These are phyloP conservation scores for Pluvianellus socialis DNA, from an alignment of 2,113 vertebrate species.

Conservation along the genomic window DNA sequence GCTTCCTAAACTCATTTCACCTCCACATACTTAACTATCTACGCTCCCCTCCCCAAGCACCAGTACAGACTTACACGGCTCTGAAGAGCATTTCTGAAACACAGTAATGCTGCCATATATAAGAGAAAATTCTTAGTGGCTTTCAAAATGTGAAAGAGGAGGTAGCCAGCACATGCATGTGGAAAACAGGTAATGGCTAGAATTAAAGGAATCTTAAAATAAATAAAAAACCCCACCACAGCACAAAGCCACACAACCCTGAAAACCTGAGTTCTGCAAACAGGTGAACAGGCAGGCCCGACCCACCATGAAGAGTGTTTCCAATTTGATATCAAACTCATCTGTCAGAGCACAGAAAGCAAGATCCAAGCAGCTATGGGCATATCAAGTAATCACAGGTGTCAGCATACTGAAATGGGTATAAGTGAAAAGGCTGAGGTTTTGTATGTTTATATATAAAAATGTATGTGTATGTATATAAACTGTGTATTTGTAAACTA, in stretches of 20 bases:
- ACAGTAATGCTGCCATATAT: fast-evolving
- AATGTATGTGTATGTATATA: neutral
- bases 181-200: neutral
- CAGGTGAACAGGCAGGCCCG: neutral
- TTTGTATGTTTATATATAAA: neutral
- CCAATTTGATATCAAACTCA: neutral
- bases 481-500: neutral
- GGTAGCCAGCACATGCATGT: neutral
- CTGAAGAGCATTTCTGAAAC: neutral
- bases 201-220: neutral
- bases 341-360: neutral
- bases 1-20: neutral
- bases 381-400: neutral
- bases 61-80: fast-evolving
- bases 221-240: neutral
- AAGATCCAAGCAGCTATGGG: neutral
- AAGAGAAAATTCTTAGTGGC: neutral
- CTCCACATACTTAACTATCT: neutral
- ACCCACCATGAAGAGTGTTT: neutral
- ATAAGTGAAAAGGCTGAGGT: neutral
- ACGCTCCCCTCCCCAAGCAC: neutral
- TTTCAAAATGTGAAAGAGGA: neutral
- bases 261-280: neutral
- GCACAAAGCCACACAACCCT: neutral
- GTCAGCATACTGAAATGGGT: neutral